Percentiles rank a stretch among this genome's conserved stretches.
These are phyloP conservation scores for Peucedramus taeniatus DNA, from an alignment of 2,113 vertebrate genomes.

Conservation along the genomic window DNA sequence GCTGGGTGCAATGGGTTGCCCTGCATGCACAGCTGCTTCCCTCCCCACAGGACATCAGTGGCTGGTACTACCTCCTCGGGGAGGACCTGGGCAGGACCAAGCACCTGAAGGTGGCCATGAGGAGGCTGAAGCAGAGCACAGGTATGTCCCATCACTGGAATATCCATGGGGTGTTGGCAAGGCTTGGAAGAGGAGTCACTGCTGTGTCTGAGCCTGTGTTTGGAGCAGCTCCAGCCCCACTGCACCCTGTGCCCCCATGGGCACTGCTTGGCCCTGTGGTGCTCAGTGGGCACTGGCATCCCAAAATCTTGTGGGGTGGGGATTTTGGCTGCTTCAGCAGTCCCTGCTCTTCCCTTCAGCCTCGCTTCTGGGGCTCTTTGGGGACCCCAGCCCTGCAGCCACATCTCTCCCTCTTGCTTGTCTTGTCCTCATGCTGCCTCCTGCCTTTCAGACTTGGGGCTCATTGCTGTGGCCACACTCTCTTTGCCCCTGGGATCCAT, in stretches of 20 bases:
- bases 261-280: neutral
- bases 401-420: neutral
- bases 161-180: neutral
- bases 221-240: neutral
- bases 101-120: conserved; percentile 83
- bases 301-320: neutral
- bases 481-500: neutral
- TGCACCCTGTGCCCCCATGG: neutral
- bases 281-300: neutral
- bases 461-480: neutral
- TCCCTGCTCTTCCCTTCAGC: neutral
- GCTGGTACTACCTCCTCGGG: conserved; percentile 89
- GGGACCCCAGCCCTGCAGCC: neutral
- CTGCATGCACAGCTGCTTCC: neutral
- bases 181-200: neutral
- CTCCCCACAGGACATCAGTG: conserved; percentile 74
- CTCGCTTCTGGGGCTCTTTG: neutral
- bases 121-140: conserved; percentile 50
- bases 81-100: conserved; percentile 85
- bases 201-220: neutral
- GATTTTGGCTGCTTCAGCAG: neutral
- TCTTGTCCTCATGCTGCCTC: neutral
- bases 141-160: neutral
- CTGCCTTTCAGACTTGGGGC: neutral
- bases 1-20: neutral